Base-by-base conservation (phyloP, 1,140 invertebrate species). In the Drosophila biarmipes region DNA sequence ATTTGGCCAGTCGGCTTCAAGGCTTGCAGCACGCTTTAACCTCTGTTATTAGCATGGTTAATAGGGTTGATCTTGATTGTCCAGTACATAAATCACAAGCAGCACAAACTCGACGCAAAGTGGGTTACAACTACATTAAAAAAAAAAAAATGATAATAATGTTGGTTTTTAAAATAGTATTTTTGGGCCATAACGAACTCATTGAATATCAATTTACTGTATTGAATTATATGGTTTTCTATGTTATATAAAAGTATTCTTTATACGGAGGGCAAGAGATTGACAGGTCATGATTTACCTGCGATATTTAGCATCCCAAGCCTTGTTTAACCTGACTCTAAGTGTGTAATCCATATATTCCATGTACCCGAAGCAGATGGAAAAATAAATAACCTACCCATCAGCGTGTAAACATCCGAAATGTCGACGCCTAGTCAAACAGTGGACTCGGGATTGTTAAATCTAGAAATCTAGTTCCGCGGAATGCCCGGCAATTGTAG, bases 401-500 rank as follows among this genome's bases (percentile, higher is more conserved):
- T 56, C 42, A n/a, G n/a, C 6, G 7, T 17, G 31, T 69, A 71
- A 69, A 71, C 67, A 71, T 56, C 64, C 64, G 42, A 56, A 55
- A 43, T 56, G 67, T 69, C 34, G 64, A 69, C 64, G 64, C 67
- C 63, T 48, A 56, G 64, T 56, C 67, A 56, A 71, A 71, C 17
- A 69, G 27, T 24, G 14, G 19, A 38, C 27, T 29, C 1, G 19
- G 37, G 17, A 45, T 17, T 67, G 37, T 67, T 53, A 21, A 42
- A 64, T 64, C 45, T 37, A 45, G 63, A 24, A 42, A 51, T 64
- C 45, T 37, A 55, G 63, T 71, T 71, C 64, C 51, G 67, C 51
- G 67, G 64, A 71, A 69, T 69, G 51, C 42, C 66, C 64, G 19
- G 8, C 67, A 69, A 31, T 71, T 71, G 67, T 71, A 40, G 69